These are phyloP conservation scores for Nymphalis polychloros DNA, from an alignment of 2,888 invertebrate species.

Conservation along the genomic window DNA sequence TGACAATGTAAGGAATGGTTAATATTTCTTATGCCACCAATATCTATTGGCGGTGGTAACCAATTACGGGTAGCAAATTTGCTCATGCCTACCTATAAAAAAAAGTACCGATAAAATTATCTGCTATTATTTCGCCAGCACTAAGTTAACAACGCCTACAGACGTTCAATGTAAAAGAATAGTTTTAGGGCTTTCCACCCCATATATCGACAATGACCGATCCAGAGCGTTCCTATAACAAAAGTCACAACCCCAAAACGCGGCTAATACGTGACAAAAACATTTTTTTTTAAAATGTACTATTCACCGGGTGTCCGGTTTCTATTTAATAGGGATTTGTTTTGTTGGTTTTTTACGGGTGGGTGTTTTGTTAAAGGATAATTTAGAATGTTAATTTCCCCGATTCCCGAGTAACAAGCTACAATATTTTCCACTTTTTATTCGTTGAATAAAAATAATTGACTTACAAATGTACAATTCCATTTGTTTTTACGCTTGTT, in stretches of 20 bases:
- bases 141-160: slow-evolving; percentile 46
- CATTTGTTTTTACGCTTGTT: not conserved
- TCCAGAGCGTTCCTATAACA: slow-evolving; percentile 59
- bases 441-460: slow-evolving; percentile 6
- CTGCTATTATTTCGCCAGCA: slow-evolving; percentile 37
- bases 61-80: too few relatives aligned
- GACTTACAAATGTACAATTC: not conserved
- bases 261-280: slow-evolving; percentile 50
- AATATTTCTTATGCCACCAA: too few relatives aligned
- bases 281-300: slow-evolving; percentile 49
- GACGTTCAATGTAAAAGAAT: slow-evolving; percentile 57
- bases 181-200: slow-evolving; percentile 62
- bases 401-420: slow-evolving; percentile 40
- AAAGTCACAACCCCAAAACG: slow-evolving; percentile 67
- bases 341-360: slow-evolving; percentile 50
- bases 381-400: slow-evolving; percentile 54
- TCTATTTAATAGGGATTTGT: slow-evolving; percentile 68
- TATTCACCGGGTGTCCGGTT: slow-evolving; percentile 62
- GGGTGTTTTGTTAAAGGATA: slow-evolving; percentile 49
- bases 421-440: slow-evolving; percentile 24
- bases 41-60: too few relatives aligned
- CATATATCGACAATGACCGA: slow-evolving; percentile 52
- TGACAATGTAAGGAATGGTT: too few relatives aligned
- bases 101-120: not conserved
- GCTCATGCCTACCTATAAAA: too few relatives aligned